Evolutionary conservation across 2,113 vertebrate species (phyloP).

Genomic region (Oncorhynchus masou): DNA sequence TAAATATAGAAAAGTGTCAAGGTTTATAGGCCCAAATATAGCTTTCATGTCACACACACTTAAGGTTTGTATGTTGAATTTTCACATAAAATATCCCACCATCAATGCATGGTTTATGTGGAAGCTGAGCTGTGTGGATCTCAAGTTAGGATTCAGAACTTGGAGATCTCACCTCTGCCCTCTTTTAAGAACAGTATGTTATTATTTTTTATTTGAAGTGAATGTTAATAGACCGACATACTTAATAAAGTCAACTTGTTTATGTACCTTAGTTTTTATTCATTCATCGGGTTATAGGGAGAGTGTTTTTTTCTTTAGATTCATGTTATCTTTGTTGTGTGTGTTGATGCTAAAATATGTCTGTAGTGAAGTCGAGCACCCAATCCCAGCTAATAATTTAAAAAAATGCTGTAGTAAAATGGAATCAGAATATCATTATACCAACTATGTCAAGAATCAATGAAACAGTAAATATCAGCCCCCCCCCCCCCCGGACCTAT

Average conservation of each 20-base stretch:
- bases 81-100: neutral
- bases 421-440: too few species aligned
- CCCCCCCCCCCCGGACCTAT: too few species aligned
- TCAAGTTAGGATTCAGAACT: conserved; percentile 44
- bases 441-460: too few species aligned
- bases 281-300: too few species aligned
- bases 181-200: conserved; percentile 9
- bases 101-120: neutral
- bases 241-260: conserved; percentile 63
- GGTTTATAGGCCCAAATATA: conserved; percentile 9
- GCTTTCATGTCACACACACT: neutral
- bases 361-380: too few species aligned
- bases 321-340: too few species aligned
- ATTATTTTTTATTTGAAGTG: conserved; percentile 33
- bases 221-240: conserved; percentile 34
- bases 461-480: too few species aligned
- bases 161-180: neutral
- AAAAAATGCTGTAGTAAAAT: too few species aligned
- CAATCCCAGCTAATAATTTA: too few species aligned
- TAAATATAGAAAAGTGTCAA: conserved; percentile 32
- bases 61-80: neutral
- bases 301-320: too few species aligned
- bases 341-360: too few species aligned
- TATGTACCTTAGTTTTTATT: conserved; percentile 27
- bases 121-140: conserved; percentile 8